A percentile compares a stretch with the other conserved stretches of the same genome.
Evolutionary conservation across 2,113 vertebrate genomes (phyloP).

Genomic region (Typhlomys cinereus): DNA sequence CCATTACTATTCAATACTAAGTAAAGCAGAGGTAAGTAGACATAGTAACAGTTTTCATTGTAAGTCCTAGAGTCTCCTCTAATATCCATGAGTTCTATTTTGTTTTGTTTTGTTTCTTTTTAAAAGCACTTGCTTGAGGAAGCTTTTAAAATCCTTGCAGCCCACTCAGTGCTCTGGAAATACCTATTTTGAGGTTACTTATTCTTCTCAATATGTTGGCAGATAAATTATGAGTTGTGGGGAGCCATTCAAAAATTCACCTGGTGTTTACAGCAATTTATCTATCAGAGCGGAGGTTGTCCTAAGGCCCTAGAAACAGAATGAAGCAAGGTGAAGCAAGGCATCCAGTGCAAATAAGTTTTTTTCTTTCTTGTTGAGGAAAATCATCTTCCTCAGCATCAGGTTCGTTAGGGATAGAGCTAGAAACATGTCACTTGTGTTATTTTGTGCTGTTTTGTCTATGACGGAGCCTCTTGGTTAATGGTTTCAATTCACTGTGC

Average conservation of each 20-base stretch:
- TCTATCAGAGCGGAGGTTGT: background rate
- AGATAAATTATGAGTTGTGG: background rate
- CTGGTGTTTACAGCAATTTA: background rate
- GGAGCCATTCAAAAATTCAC: constrained; percentile 19
- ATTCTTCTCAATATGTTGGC: background rate
- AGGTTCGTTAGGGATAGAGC: background rate
- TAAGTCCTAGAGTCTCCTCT: background rate
- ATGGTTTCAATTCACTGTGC: background rate
- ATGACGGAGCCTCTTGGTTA: background rate
- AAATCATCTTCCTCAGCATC: background rate
- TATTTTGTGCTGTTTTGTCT: background rate
- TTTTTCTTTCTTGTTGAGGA: background rate
- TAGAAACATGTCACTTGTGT: background rate
- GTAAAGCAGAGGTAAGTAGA: constrained; percentile 77
- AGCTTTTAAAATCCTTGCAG: constrained; percentile 6
- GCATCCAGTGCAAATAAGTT: background rate
- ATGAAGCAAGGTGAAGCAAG: background rate
- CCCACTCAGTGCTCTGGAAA: constrained; percentile 4
- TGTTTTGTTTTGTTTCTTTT: too few relatives aligned
- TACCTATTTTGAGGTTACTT: background rate
- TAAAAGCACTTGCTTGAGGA: background rate
- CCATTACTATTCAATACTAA: constrained; percentile 33
- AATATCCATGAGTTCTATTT: constrained; percentile 25
- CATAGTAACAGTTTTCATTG: constrained; percentile 23
- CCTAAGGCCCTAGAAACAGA: background rate